These are phyloP conservation scores for Semnornis frantzii DNA, from an alignment of 2,113 vertebrate species.

Conservation along the genomic window DNA sequence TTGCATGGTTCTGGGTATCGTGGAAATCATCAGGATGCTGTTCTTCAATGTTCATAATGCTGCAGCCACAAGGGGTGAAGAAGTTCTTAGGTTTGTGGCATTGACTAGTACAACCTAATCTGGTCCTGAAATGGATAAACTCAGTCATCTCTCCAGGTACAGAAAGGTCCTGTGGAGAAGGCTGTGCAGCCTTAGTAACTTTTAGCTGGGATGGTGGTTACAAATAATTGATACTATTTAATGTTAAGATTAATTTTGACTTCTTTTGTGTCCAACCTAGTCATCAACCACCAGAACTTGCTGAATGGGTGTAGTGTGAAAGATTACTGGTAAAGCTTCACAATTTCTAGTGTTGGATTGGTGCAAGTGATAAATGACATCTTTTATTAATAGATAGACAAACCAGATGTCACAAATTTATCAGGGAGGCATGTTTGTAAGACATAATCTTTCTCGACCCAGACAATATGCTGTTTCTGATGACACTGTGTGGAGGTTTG, in stretches of 20 bases:
- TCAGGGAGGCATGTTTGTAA: background rate
- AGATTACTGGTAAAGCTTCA: background rate
- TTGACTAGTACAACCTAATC: background rate
- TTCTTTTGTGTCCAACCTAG: background rate
- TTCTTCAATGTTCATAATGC: background rate
- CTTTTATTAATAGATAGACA: background rate
- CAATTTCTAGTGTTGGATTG: background rate
- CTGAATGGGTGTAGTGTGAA: background rate
- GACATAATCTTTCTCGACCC: fast-evolving
- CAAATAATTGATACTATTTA: background rate
- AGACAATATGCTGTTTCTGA: background rate
- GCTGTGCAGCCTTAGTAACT: background rate
- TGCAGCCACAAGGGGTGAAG: background rate
- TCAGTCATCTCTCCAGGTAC: background rate
- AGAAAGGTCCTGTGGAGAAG: background rate
- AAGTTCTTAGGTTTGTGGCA: background rate
- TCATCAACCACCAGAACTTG: background rate
- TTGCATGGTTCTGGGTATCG: background rate
- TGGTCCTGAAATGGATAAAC: background rate
- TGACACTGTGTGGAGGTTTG: background rate
- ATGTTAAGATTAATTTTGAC: background rate
- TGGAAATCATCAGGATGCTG: background rate
- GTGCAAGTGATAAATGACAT: background rate
- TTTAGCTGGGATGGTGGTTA: background rate
- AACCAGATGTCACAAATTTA: too few species aligned